Evolutionary conservation across 2,797 vertebrate genomes (phyloP).

Genomic region (Octomys mimax): DNA sequence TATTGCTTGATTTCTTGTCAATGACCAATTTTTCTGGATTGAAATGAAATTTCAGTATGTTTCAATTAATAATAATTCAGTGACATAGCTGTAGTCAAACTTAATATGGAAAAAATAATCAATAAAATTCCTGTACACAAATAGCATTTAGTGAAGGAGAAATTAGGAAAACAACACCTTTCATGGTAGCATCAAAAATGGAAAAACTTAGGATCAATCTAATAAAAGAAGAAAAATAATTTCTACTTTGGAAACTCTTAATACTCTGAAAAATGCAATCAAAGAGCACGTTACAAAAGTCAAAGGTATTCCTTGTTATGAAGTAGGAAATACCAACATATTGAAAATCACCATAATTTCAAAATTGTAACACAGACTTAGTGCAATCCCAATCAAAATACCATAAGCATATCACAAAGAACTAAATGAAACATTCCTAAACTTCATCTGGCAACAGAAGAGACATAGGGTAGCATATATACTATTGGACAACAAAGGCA

Average conservation of each 20-base stretch:
- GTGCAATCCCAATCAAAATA: neutral
- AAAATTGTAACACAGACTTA: neutral
- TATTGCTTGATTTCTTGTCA: neutral
- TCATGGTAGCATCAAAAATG: neutral
- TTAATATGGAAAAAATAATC: too few species aligned
- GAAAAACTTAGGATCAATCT: too few species aligned
- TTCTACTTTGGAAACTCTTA: too few species aligned
- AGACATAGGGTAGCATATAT: too few species aligned
- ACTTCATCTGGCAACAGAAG: neutral
- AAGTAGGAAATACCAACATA: too few species aligned
- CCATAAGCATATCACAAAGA: neutral
- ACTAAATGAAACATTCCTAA: neutral
- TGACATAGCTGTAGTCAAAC: neutral
- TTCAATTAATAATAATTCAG: neutral
- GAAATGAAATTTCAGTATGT: neutral
- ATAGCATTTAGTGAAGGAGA: neutral
- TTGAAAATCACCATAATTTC: too few species aligned
- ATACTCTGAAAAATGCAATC: too few species aligned
- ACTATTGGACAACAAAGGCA: too few species aligned
- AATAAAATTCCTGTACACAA: neutral
- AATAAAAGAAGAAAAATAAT: too few species aligned
- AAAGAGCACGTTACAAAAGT: too few species aligned
- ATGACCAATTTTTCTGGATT: too few species aligned
- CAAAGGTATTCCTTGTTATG: too few species aligned
- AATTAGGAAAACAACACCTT: neutral